phyloP scores from a whole-genome alignment of 1,140 invertebrate genomes.

The Drosophila subpulchrella region DNA sequence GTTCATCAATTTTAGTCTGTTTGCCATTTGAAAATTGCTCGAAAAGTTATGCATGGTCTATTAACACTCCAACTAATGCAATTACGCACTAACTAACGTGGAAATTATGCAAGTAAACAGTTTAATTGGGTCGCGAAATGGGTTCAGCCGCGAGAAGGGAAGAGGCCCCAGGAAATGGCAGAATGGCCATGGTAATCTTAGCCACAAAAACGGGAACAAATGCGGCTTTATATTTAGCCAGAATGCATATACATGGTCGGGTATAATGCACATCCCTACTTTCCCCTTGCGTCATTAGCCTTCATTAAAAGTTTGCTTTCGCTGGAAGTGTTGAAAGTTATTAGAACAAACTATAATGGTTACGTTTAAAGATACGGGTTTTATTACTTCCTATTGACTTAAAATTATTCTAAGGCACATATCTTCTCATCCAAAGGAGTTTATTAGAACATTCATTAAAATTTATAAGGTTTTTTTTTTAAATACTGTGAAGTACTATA shows the following conservation, averaged over 20 bases:
- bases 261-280: constrained; percentile 9
- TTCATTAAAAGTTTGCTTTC: constrained; percentile 1
- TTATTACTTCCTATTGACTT: too few species aligned
- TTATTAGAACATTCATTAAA: too few species aligned
- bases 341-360: neutral
- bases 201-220: constrained; percentile 33
- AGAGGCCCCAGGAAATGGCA: constrained; percentile 11
- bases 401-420: too few species aligned
- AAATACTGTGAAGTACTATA: too few species aligned
- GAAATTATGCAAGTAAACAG: constrained; percentile 81
- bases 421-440: too few species aligned
- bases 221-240: constrained; percentile 15
- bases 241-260: constrained; percentile 13
- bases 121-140: constrained; percentile 73
- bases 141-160: constrained; percentile 11
- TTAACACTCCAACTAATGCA: constrained; percentile 58
- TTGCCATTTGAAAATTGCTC: constrained; percentile 70
- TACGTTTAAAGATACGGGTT: neutral
- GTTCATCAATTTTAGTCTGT: constrained; percentile 66
- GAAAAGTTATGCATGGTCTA: constrained; percentile 63
- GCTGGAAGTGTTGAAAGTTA: constrained; percentile 9
- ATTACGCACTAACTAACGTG: constrained; percentile 72
- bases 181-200: constrained; percentile 33
- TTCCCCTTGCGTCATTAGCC: constrained; percentile 15
- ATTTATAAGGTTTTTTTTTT: too few species aligned